Evolutionary conservation across 2,888 invertebrate genomes (phyloP), one percentile per base, ranked within the genome.

Genomic region (Hipparchia semele): DNA sequence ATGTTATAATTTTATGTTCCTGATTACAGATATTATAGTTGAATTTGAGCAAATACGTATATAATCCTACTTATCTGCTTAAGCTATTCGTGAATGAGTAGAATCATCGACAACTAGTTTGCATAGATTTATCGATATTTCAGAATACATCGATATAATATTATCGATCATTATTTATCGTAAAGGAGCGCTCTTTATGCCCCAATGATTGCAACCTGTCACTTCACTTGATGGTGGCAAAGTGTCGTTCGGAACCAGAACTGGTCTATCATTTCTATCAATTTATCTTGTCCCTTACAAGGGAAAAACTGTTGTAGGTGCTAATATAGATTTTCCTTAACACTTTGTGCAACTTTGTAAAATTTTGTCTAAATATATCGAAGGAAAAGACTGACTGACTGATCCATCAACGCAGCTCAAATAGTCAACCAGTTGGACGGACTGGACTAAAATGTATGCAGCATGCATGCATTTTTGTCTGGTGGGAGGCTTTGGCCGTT

Each of bases 131-230:
- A 49, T 62, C 62, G 62, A 62, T 46, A 62, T 13, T 13, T 49
- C 46, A 13, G 49, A 46, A 13, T 10, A 23, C 23, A 10, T 51
- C 64, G 51, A 64, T 64, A 49, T 23, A 51, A 49, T 64, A 10
- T 23, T 10, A 64, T 49, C 68, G 75, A 56, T 59, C 69, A 51
- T 71, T 56, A 53, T 68, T 71, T 67, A 69, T 13, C 58, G 54
- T 69, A 71, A 68, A 74, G 69, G 69, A 71, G 74, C 59, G 67
- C 71, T 70, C 67, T 76, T 76, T 64, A 70, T 56, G 58, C 13
- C 60, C 60, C 39, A 64, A 51, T 73, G 76, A 76, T 75, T 76
- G 66, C 61, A 58, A 65, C 71, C 66, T 73, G 76, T 76, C 76
- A 65, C 54, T 70, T 33, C 12, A 45, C 56, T 56, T 64, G 68